A percentile compares a stretch with the other conserved stretches of the same genome.
phyloP scores from a whole-genome alignment of 2,113 vertebrate species.

The Leptocoma aspasia region DNA sequence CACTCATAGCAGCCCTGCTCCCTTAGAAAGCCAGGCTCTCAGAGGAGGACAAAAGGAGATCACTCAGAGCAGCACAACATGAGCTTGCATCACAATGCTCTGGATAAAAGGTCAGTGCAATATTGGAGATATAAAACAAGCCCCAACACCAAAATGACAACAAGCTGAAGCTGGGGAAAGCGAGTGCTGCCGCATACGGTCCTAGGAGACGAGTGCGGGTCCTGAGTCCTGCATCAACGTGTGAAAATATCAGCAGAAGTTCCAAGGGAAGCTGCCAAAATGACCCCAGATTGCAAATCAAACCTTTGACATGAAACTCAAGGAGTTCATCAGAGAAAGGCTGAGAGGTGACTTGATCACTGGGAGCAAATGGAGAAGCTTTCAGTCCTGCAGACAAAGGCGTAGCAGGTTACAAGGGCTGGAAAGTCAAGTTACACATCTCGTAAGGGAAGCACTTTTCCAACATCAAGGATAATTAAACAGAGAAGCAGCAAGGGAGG shows the following conservation, averaged over 20 bases:
- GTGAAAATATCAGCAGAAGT: neutral
- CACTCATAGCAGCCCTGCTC: neutral
- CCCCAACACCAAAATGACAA: neutral
- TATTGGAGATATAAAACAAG: neutral
- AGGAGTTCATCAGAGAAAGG: constrained; percentile 13
- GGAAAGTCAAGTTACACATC: neutral
- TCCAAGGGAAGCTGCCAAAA: neutral
- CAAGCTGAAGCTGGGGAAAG: neutral
- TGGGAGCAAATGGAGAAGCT: neutral
- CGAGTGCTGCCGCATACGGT: rapidly evolving
- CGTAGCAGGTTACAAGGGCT: neutral
- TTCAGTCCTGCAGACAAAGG: neutral
- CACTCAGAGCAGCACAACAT: neutral
- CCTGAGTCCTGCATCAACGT: neutral
- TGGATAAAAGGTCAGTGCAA: neutral
- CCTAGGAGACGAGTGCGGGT: rapidly evolving
- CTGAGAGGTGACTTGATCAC: neutral
- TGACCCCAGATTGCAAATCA: neutral
- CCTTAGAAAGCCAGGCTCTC: neutral
- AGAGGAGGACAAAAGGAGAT: neutral
- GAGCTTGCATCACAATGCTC: neutral
- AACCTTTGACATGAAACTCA: neutral
- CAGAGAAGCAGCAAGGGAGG: neutral
- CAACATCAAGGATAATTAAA: constrained; percentile 33
- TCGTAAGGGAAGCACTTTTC: neutral